Percentiles rank a stretch among this genome's conserved stretches.
These are phyloP conservation scores for Napeogenes inachia DNA, from an alignment of 2,888 invertebrate genomes.

Conservation along the genomic window DNA sequence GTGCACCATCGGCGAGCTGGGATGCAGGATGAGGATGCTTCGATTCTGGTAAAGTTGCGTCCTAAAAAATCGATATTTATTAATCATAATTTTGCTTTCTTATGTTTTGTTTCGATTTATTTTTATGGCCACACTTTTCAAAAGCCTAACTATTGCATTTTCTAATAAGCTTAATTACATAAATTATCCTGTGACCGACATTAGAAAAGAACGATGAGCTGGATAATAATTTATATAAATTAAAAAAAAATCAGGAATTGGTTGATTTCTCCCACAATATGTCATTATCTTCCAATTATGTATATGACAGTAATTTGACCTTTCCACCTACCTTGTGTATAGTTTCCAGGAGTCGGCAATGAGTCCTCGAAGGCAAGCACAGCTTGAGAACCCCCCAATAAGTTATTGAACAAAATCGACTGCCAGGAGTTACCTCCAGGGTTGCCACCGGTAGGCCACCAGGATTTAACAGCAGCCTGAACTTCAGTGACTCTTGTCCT, in stretches of 20 bases:
- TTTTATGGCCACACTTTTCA: neutral
- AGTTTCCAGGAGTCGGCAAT: constrained; percentile 42
- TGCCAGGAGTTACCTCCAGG: constrained; percentile 50
- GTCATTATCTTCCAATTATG: neutral
- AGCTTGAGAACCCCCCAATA: constrained; percentile 48
- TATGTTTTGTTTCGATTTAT: neutral
- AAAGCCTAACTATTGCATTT: too few species aligned
- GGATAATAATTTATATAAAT: too few species aligned
- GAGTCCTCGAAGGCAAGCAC: constrained; percentile 43
- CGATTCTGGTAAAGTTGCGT: constrained; percentile 46
- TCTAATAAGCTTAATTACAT: too few species aligned
- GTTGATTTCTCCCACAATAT: too few species aligned
- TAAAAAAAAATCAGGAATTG: too few species aligned
- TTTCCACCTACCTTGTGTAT: constrained; percentile 45
- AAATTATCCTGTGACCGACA: too few species aligned
- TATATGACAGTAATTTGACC: neutral
- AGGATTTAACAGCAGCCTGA: constrained; percentile 44
- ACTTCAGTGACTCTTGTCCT: constrained; percentile 41
- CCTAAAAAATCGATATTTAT: constrained; percentile 40
- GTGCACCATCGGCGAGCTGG: constrained; percentile 80
- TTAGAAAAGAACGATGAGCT: too few species aligned
- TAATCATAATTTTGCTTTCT: neutral
- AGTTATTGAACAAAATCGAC: constrained; percentile 43
- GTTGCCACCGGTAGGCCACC: constrained; percentile 57
- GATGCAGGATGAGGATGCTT: constrained; percentile 47